A percentile compares a stretch with the other conserved stretches of the same genome.
Evolutionary conservation across 2,888 invertebrate species (phyloP).

Genomic region (Pecten maximus): DNA sequence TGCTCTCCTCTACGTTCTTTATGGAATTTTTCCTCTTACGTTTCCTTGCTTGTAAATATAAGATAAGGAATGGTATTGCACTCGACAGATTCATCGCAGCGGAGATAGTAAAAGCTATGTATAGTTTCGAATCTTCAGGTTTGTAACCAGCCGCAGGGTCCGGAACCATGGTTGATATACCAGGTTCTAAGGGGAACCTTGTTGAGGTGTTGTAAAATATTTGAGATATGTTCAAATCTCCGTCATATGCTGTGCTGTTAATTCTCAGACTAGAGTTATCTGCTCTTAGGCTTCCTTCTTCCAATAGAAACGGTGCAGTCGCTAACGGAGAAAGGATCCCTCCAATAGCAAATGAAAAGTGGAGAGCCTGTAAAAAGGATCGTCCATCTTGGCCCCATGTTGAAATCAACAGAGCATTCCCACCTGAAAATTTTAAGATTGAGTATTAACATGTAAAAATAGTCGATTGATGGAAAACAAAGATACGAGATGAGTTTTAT

Average conservation of each 20-base stretch:
- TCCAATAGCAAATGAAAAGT: slow-evolving; percentile 82
- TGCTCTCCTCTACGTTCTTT: slow-evolving; percentile 41
- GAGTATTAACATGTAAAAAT: too few relatives aligned
- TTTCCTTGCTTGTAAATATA: slow-evolving; percentile 43
- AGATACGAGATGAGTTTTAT: too few relatives aligned
- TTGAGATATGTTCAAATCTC: background rate
- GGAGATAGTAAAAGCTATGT: slow-evolving; percentile 60
- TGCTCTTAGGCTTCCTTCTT: background rate
- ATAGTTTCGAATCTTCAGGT: slow-evolving; percentile 47
- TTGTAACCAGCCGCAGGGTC: slow-evolving; percentile 43
- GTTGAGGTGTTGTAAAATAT: background rate
- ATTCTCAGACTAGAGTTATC: background rate
- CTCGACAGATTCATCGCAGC: slow-evolving; percentile 51
- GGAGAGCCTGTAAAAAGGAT: slow-evolving; percentile 82
- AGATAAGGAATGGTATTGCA: slow-evolving; percentile 53
- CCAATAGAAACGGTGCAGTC: slow-evolving; percentile 79
- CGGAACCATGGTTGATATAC: background rate
- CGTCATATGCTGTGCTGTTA: background rate
- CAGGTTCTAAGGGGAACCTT: background rate
- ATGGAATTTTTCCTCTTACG: slow-evolving; percentile 36
- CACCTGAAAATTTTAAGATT: slow-evolving; percentile 67
- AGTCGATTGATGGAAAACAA: too few relatives aligned
- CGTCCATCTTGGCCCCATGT: slow-evolving; percentile 75
- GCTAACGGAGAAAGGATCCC: slow-evolving; percentile 82
- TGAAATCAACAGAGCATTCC: slow-evolving; percentile 78